Evolutionary conservation across 2,797 vertebrate species (phyloP).

Genomic region (Pyrrhura leucotis): DNA sequence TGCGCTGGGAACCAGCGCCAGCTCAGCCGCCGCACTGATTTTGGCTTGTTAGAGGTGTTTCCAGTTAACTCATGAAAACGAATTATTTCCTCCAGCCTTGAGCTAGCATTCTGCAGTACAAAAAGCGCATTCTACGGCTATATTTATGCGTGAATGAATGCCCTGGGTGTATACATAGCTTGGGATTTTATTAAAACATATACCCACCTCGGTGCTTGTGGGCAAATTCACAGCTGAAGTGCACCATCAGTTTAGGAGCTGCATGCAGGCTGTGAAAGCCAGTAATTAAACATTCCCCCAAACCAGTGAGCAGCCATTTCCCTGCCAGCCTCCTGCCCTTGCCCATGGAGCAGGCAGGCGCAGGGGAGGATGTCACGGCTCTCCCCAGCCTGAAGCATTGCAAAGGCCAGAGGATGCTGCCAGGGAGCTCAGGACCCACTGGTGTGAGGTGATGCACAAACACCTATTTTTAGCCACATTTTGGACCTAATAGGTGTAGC

Average conservation of each 20-base stretch:
- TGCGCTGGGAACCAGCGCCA: not conserved
- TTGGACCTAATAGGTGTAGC: rapidly evolving
- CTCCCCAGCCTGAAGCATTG: not conserved
- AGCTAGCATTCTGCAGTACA: not conserved
- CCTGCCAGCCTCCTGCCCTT: not conserved
- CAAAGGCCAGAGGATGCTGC: not conserved
- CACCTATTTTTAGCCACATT: not conserved
- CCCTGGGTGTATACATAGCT: not conserved
- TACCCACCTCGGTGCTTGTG: not conserved
- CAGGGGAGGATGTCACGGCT: not conserved
- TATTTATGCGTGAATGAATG: not conserved
- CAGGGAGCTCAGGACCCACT: not conserved
- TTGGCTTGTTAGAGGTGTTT: conserved; percentile 53
- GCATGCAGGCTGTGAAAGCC: not conserved
- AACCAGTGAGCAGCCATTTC: not conserved
- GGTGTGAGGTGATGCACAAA: not conserved
- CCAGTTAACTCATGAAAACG: conserved; percentile 50
- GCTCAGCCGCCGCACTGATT: not conserved
- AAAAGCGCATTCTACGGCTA: not conserved
- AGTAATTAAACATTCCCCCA: conserved; percentile 19
- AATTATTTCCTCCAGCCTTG: conserved; percentile 38
- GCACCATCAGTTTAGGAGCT: not conserved
- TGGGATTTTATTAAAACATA: conserved; percentile 34
- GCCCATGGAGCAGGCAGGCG: not conserved
- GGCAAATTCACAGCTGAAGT: conserved; percentile 3